Conservation (phyloP, 2,888 invertebrate species). For the Morinoia aosen region DNA sequence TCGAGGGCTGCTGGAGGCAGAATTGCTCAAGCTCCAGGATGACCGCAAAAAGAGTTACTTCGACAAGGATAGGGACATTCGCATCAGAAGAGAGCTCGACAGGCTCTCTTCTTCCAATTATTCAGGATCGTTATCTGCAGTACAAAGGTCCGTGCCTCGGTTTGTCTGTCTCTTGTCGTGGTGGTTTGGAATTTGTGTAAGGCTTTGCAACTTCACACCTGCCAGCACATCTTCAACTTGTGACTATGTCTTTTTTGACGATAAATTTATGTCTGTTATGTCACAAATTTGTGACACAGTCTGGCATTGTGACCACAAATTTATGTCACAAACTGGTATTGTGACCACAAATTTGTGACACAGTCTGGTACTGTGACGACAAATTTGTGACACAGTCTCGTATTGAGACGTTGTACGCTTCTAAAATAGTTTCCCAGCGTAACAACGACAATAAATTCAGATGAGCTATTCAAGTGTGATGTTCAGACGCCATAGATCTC, state of each 20-base stretch:
- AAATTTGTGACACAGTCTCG: too few species aligned
- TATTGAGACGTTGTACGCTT: not conserved
- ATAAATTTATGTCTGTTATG: too few species aligned
- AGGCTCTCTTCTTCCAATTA: slow-evolving; percentile 66
- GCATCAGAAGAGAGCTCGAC: slow-evolving; percentile 69
- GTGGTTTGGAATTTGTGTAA: not conserved
- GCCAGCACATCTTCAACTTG: not conserved
- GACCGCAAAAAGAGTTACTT: slow-evolving; percentile 70
- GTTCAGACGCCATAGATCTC: not conserved
- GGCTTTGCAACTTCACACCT: not conserved
- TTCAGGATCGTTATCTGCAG: slow-evolving; percentile 65
- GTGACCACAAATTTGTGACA: too few species aligned
- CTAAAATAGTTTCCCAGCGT: not conserved
- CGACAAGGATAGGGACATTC: slow-evolving; percentile 70
- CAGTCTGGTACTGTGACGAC: too few species aligned
- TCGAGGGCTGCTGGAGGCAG: slow-evolving; percentile 66
- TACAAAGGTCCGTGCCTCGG: slow-evolving; percentile 65
- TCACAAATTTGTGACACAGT: too few species aligned
- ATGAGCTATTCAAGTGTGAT: not conserved
- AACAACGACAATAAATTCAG: not conserved
- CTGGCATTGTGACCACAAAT: too few species aligned
- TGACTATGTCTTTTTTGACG: too few species aligned
- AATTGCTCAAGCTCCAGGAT: slow-evolving; percentile 68
- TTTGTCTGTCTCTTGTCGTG: not conserved
- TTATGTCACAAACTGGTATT: too few species aligned